Evolutionary conservation across 1,140 invertebrate species (phyloP).

Genomic region (Nomia melanderi): DNA sequence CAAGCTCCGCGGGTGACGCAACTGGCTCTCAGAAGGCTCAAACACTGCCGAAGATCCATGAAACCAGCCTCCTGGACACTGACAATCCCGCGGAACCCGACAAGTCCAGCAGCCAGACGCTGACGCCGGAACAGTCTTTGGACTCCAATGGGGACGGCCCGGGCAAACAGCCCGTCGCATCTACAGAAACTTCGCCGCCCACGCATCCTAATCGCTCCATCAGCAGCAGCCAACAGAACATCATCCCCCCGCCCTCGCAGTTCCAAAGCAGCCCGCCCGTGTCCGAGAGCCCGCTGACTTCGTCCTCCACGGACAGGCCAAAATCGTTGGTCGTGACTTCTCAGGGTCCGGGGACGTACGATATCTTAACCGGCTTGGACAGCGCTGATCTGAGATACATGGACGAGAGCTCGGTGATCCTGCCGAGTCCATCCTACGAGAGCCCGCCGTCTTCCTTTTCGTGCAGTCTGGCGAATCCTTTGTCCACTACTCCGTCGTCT

Average conservation of each 20-base stretch:
- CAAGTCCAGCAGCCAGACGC: conserved; percentile 76
- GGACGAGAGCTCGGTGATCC: conserved; percentile 93
- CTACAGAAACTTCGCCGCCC: conserved; percentile 74
- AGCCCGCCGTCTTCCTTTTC: conserved; percentile 87
- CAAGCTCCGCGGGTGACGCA: conserved; percentile 69
- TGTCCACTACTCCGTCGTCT: conserved; percentile 82
- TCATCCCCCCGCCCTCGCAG: conserved; percentile 88
- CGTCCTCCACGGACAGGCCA: conserved; percentile 82
- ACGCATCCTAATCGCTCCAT: conserved; percentile 59
- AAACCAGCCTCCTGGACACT: conserved; percentile 84
- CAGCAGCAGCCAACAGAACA: conserved; percentile 75
- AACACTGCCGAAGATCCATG: conserved; percentile 85
- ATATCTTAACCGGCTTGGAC: conserved; percentile 89
- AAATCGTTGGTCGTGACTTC: conserved; percentile 81
- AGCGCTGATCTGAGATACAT: conserved; percentile 91
- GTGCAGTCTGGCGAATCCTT: conserved; percentile 77
- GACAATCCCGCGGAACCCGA: conserved; percentile 81
- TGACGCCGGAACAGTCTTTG: conserved; percentile 77
- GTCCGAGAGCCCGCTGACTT: conserved; percentile 80
- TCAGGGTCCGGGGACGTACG: conserved; percentile 84
- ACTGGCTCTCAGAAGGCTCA: conserved; percentile 79
- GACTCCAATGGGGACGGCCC: conserved; percentile 44
- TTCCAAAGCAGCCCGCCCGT: conserved; percentile 86
- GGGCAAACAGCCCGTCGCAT: conserved; percentile 45
- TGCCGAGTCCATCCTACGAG: conserved; percentile 88